phyloP scores from a whole-genome alignment of 2,888 invertebrate genomes.

The Xestoiulus laeticollis region DNA sequence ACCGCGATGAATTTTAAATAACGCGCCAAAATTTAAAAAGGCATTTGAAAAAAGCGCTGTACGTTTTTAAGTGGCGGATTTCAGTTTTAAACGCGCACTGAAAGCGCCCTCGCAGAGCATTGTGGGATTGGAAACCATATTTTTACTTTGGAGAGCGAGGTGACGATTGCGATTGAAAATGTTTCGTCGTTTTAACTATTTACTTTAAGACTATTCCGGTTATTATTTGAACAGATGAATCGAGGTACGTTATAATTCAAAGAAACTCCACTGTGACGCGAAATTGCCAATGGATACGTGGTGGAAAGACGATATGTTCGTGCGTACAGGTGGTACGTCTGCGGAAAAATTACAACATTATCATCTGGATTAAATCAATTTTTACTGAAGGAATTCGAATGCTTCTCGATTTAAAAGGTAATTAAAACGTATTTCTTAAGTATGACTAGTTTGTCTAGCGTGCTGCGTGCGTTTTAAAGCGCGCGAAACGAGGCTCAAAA shows the following conservation, averaged over 20 bases:
- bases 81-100: background rate
- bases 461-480: background rate
- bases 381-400: slow-evolving; percentile 42
- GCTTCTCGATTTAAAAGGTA: slow-evolving; percentile 43
- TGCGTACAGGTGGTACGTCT: slow-evolving; percentile 48
- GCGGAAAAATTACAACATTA: slow-evolving; percentile 44
- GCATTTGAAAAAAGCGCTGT: background rate
- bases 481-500: background rate
- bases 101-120: slow-evolving; percentile 23
- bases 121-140: slow-evolving; percentile 53
- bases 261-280: background rate
- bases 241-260: slow-evolving; percentile 10
- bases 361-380: slow-evolving; percentile 48
- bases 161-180: slow-evolving; percentile 40
- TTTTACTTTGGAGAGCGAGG: slow-evolving; percentile 43
- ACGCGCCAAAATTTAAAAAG: background rate
- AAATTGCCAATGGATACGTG: slow-evolving; percentile 44
- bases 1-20: too few species aligned
- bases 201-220: background rate
- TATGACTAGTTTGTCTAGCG: background rate
- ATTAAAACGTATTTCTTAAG: slow-evolving; percentile 17
- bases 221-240: slow-evolving; percentile 4
- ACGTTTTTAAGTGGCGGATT: background rate
- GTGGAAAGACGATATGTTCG: slow-evolving; percentile 25
- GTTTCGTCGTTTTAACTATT: slow-evolving; percentile 45